Percentiles rank a stretch among this genome's conserved stretches.
Conservation (phyloP, 1,140 invertebrate genomes). For the Sipha flava region DNA sequence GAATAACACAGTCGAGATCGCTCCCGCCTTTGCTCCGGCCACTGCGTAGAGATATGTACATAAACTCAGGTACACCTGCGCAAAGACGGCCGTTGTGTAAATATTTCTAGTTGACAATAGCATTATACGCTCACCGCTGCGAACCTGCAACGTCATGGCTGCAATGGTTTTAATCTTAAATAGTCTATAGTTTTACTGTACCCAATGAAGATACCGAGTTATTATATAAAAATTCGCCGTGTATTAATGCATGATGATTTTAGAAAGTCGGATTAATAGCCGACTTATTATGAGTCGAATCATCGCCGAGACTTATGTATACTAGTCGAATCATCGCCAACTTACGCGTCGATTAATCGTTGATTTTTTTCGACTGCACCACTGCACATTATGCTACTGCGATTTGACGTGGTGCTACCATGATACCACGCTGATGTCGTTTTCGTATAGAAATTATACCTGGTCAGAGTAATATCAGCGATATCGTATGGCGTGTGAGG, state of each 20-base stretch:
- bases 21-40: no score
- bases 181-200: neutral
- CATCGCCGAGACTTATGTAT: no score
- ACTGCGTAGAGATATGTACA: no score
- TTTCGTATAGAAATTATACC: no score
- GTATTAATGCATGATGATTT: neutral
- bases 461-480: no score
- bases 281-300: neutral
- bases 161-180: neutral
- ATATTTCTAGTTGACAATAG: neutral
- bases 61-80: neutral
- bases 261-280: slow-evolving; percentile 3
- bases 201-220: neutral
- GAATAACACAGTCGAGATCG: no score
- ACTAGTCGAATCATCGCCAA: neutral
- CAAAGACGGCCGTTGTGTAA: neutral
- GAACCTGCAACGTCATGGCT: neutral
- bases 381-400: no score
- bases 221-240: neutral
- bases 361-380: no score
- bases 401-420: no score
- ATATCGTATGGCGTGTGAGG: no score
- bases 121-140: neutral
- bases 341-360: neutral
- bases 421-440: no score